phyloP scores from a whole-genome alignment of 2,113 vertebrate species.

The Telmatochromis brichardi region DNA sequence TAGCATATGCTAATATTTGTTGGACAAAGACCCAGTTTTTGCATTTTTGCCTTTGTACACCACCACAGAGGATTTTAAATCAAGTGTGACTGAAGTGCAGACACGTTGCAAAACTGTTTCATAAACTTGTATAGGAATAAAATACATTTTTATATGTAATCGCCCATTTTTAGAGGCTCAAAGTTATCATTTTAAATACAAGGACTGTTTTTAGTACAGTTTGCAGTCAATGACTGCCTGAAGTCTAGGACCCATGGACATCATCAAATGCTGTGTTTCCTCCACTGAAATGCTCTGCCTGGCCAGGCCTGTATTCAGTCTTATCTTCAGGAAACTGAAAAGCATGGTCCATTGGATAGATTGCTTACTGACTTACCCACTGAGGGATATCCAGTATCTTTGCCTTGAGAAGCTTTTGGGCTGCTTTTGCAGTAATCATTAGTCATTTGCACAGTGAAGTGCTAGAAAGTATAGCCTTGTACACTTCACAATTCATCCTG shows the following conservation, averaged over 20 bases:
- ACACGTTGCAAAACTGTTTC: background rate
- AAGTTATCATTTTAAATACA: background rate
- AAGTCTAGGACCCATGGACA: background rate
- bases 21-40: background rate
- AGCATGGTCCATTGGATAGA: background rate
- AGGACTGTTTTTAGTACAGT: background rate
- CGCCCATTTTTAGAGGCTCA: background rate
- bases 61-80: background rate
- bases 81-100: background rate
- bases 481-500: background rate
- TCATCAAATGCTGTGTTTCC: background rate
- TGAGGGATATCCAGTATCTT: background rate
- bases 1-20: background rate
- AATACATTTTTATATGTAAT: background rate
- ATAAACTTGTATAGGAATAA: background rate
- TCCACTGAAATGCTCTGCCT: background rate
- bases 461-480: background rate
- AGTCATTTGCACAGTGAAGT: background rate
- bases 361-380: background rate
- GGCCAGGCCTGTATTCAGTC: background rate
- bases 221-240: background rate
- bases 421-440: background rate
- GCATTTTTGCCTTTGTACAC: background rate
- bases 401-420: background rate
- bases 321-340: background rate